Evolutionary conservation across 2,797 vertebrate genomes (phyloP).

Genomic region (Oreochromis grahami): DNA sequence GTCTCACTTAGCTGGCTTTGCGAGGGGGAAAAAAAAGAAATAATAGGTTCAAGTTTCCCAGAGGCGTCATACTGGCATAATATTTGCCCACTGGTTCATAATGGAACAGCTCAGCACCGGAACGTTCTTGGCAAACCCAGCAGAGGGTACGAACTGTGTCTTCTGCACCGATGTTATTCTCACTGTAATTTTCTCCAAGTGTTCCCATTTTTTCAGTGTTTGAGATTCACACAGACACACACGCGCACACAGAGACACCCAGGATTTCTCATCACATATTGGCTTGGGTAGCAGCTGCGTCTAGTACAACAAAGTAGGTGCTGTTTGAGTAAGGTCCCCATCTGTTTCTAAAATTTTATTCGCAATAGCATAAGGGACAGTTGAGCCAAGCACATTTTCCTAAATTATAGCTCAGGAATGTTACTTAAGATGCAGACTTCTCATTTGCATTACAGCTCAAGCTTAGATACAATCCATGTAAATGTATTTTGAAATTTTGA

Average conservation of each 20-base stretch:
- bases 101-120: constrained; percentile 21
- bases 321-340: background rate
- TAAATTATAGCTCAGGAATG: background rate
- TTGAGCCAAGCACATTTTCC: background rate
- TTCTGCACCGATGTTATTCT: background rate
- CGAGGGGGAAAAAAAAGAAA: constrained; percentile 1
- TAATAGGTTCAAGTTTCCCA: constrained; percentile 35
- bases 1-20: constrained; percentile 54
- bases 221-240: background rate
- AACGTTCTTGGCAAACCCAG: constrained; percentile 27
- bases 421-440: background rate
- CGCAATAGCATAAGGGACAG: background rate
- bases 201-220: background rate
- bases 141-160: background rate
- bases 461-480: background rate
- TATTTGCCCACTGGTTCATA: constrained; percentile 43
- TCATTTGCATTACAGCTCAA: background rate
- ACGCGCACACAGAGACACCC: accelerated
- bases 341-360: background rate
- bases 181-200: constrained; percentile 10
- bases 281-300: background rate
- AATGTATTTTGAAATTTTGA: background rate
- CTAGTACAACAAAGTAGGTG: background rate
- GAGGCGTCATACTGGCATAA: constrained; percentile 33
- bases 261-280: background rate